Evolutionary conservation across 2,888 invertebrate genomes (phyloP).

Genomic region (Cyrtodaria siliqua): DNA sequence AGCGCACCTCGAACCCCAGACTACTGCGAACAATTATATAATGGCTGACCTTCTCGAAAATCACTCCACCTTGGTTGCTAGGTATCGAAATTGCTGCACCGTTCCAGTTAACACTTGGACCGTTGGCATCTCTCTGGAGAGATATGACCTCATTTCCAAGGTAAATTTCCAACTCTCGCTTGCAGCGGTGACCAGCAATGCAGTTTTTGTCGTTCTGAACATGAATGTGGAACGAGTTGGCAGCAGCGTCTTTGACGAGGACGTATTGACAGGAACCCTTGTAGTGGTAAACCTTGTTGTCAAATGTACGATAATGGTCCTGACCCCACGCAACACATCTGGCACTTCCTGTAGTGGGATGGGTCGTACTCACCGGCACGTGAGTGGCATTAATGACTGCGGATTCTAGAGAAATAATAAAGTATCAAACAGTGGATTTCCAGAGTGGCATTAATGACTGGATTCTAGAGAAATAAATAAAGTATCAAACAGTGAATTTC

Average conservation of each 20-base stretch:
- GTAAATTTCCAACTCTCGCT: constrained; percentile 89
- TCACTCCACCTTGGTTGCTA: constrained; percentile 88
- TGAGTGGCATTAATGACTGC: constrained; percentile 51
- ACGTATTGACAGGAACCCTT: constrained; percentile 91
- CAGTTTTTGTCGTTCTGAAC: constrained; percentile 88
- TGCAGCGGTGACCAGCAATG: constrained; percentile 86
- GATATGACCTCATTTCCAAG: constrained; percentile 89
- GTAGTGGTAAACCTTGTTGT: constrained; percentile 92
- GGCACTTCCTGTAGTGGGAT: constrained; percentile 85
- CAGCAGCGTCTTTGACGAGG: constrained; percentile 89
- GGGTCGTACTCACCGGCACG: constrained; percentile 27
- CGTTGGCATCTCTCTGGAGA: constrained; percentile 60
- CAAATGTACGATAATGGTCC: constrained; percentile 94
- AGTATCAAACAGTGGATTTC: no score
- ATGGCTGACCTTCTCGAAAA: constrained; percentile 91
- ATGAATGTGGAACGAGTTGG: constrained; percentile 90
- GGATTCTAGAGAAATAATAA: no score
- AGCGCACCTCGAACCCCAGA: constrained; percentile 89
- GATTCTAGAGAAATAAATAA: neutral
- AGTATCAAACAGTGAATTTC: no score
- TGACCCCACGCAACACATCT: constrained; percentile 94
- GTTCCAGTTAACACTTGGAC: constrained; percentile 72
- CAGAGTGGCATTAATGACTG: no score
- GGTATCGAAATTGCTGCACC: constrained; percentile 67
- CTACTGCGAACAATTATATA: constrained; percentile 91